Evolutionary conservation across 2,888 invertebrate species (phyloP).

Genomic region (Sphaerophoria rueppellii): DNA sequence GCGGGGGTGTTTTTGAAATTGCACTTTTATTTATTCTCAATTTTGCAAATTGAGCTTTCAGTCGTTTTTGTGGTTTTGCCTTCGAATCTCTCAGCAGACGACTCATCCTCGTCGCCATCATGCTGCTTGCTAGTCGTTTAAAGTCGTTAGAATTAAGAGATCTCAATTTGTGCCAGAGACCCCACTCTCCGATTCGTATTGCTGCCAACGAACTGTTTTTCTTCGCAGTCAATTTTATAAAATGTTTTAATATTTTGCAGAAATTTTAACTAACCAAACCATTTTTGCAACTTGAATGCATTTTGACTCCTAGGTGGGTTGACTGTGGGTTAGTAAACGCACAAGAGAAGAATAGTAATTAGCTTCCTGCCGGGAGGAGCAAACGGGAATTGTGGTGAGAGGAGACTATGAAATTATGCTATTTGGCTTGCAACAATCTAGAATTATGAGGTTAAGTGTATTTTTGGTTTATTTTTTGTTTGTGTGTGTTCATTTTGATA

Average conservation of each 20-base stretch:
- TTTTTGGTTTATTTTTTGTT: background rate
- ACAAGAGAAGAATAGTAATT: background rate
- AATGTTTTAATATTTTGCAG: conserved; percentile 60
- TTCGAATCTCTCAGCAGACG: conserved; percentile 1
- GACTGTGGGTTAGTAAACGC: background rate
- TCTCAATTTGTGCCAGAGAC: background rate
- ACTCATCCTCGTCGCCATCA: conserved; percentile 20
- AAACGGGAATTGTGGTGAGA: background rate
- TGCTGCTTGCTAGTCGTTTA: background rate
- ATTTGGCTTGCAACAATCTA: conserved; percentile 7
- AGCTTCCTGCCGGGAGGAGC: background rate
- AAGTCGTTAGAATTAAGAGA: background rate
- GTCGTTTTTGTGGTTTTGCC: conserved; percentile 58
- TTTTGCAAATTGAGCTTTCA: conserved; percentile 56
- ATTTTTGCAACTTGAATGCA: conserved; percentile 43
- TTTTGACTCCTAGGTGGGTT: background rate
- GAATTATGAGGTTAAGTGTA: background rate
- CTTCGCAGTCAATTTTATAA: conserved; percentile 20
- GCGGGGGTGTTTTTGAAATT: conserved; percentile 20
- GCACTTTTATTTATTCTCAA: conserved; percentile 54
- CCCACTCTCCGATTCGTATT: background rate
- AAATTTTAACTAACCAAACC: conserved; percentile 63
- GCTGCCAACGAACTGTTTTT: background rate
- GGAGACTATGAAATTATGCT: conserved; percentile 17
- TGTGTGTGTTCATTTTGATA: background rate